Conservation (phyloP, 1,140 invertebrate genomes). For the Prorops nasuta region DNA sequence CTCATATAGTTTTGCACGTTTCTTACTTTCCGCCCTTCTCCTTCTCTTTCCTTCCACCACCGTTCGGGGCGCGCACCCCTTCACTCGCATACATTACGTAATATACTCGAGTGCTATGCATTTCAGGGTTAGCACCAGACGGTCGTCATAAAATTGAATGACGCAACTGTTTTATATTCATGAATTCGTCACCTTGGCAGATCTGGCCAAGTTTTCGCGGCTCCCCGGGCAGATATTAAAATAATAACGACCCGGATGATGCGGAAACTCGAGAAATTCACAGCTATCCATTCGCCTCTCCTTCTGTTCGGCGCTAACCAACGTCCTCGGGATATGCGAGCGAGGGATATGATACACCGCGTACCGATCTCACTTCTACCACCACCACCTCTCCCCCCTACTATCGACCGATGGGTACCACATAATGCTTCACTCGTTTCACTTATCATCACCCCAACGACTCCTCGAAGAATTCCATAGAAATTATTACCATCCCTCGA, state of each 20-base stretch:
- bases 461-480: too few species aligned
- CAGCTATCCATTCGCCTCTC: constrained; percentile 13
- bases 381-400: too few species aligned
- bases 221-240: constrained; percentile 22
- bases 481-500: too few species aligned
- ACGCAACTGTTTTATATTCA: constrained; percentile 38
- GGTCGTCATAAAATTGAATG: constrained; percentile 32
- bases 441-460: too few species aligned
- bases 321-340: too few species aligned
- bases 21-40: neutral
- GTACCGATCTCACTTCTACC: too few species aligned
- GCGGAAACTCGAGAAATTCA: constrained; percentile 28
- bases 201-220: constrained; percentile 21
- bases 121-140: constrained; percentile 8
- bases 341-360: too few species aligned
- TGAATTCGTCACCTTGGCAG: constrained; percentile 37
- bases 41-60: neutral
- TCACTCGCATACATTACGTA: constrained; percentile 11
- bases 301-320: too few species aligned
- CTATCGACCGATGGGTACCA: too few species aligned
- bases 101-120: constrained; percentile 8
- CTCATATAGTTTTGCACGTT: neutral
- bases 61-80: neutral
- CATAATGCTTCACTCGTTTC: too few species aligned
- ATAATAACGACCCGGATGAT: constrained; percentile 30